phyloP scores from a whole-genome alignment of 2,888 invertebrate genomes.

The Apeira syringaria region DNA sequence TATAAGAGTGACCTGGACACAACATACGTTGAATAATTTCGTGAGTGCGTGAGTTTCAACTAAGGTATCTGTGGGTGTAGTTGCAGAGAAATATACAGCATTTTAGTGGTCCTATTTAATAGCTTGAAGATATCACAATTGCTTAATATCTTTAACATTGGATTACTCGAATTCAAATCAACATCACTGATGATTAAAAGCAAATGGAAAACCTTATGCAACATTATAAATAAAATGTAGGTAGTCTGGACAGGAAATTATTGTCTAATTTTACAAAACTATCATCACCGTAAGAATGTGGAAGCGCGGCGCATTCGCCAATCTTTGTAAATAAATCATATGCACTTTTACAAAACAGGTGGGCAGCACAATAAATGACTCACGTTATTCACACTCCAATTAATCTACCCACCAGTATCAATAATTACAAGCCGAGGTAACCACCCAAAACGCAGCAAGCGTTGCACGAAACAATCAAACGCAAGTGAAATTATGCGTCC shows the following conservation, averaged over 20 bases:
- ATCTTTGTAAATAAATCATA: slow-evolving; percentile 48
- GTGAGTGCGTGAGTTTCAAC: too few relatives aligned
- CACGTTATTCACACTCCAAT: slow-evolving; percentile 80
- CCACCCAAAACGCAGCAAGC: slow-evolving; percentile 67
- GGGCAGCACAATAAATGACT: slow-evolving; percentile 67
- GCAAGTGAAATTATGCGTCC: slow-evolving; percentile 60
- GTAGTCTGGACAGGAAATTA: slow-evolving; percentile 24
- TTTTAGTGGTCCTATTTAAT: too few relatives aligned
- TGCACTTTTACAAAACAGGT: slow-evolving; percentile 66
- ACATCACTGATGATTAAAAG: slow-evolving; percentile 54
- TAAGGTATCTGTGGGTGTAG: too few relatives aligned
- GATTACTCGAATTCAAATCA: too few relatives aligned
- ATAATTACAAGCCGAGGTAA: slow-evolving; percentile 68
- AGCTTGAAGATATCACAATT: too few relatives aligned
- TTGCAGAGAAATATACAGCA: too few relatives aligned
- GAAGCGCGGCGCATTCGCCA: slow-evolving; percentile 10
- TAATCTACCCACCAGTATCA: slow-evolving; percentile 73
- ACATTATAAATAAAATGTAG: slow-evolving; percentile 39
- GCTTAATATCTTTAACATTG: too few relatives aligned
- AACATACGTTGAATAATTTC: too few relatives aligned
- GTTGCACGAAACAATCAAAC: slow-evolving; percentile 67
- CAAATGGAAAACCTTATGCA: slow-evolving; percentile 50
- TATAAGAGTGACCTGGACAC: too few relatives aligned
- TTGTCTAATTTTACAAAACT: background rate
- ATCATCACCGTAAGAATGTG: slow-evolving; percentile 14